Conservation (phyloP, 2,113 vertebrate genomes). For the Equus przewalskii region DNA sequence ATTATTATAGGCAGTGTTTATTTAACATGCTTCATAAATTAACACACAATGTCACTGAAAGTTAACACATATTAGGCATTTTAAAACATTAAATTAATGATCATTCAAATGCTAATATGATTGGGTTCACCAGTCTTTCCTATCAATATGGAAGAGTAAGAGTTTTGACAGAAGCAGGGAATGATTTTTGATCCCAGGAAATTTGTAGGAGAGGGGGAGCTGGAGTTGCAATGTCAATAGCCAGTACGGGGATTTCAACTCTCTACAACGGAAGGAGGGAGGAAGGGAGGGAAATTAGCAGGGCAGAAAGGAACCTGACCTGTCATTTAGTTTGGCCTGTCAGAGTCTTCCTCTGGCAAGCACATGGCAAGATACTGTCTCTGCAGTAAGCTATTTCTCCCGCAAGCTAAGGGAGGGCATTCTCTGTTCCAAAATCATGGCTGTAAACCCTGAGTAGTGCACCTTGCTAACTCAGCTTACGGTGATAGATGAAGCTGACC, state of each 20-base stretch:
- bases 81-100: constrained; percentile 24
- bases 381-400: not conserved
- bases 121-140: not conserved
- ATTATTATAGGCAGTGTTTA: not conserved
- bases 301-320: not conserved
- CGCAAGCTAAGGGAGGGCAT: not conserved
- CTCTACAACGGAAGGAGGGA: not conserved
- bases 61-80: not conserved
- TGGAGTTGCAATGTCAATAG: not conserved
- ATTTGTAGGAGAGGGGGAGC: not conserved
- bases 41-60: not conserved
- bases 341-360: not conserved
- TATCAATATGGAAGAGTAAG: not conserved
- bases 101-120: not conserved
- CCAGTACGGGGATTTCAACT: not conserved
- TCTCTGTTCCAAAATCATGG: not conserved
- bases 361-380: not conserved
- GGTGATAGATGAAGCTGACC: not conserved
- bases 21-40: not conserved
- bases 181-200: not conserved
- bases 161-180: not conserved
- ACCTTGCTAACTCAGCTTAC: not conserved
- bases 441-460: not conserved
- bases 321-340: not conserved
- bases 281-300: not conserved